Percentiles rank a stretch among this genome's conserved stretches.
Evolutionary conservation across 2,888 invertebrate genomes (phyloP).

Genomic region (Anoncus sp.): DNA sequence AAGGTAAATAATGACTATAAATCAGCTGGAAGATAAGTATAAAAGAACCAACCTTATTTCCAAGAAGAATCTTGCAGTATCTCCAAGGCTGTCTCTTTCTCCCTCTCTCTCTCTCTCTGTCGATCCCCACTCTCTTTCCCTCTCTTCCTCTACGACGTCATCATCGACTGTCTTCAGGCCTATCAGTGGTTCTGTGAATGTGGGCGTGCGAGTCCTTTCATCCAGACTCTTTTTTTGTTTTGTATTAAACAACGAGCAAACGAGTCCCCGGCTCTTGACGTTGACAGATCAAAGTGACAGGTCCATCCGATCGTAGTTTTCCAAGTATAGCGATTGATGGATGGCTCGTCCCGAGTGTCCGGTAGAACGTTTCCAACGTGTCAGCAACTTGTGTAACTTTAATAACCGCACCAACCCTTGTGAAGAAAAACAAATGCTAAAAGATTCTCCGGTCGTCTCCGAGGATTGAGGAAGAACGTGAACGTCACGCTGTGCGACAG

Average conservation of each 20-base stretch:
- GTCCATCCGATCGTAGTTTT: conserved; percentile 32
- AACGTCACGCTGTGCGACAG: conserved; percentile 44
- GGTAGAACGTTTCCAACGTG: background rate
- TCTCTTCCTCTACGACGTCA: conserved; percentile 52
- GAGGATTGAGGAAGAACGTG: background rate
- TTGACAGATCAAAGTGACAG: conserved; percentile 50
- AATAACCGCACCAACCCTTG: conserved; percentile 28
- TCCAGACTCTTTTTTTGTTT: conserved; percentile 8
- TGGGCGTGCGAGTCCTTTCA: conserved; percentile 43
- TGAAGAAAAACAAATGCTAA: conserved; percentile 17
- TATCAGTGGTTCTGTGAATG: conserved; percentile 29
- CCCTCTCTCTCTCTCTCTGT: background rate
- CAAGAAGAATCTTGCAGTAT: conserved; percentile 33
- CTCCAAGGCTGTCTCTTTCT: background rate
- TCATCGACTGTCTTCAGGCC: conserved; percentile 38
- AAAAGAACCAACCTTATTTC: conserved; percentile 57
- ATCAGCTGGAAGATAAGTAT: conserved; percentile 19
- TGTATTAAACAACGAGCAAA: conserved; percentile 1
- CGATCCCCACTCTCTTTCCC: conserved; percentile 59
- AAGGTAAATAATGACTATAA: conserved; percentile 7
- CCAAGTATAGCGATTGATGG: conserved; percentile 67
- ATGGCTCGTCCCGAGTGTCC: conserved; percentile 43
- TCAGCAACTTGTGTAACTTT: conserved; percentile 36
- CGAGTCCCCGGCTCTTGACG: conserved; percentile 20
- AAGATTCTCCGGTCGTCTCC: conserved; percentile 14